Conservation (phyloP, 2,113 vertebrate genomes). For the Piliocolobus tephrosceles region DNA sequence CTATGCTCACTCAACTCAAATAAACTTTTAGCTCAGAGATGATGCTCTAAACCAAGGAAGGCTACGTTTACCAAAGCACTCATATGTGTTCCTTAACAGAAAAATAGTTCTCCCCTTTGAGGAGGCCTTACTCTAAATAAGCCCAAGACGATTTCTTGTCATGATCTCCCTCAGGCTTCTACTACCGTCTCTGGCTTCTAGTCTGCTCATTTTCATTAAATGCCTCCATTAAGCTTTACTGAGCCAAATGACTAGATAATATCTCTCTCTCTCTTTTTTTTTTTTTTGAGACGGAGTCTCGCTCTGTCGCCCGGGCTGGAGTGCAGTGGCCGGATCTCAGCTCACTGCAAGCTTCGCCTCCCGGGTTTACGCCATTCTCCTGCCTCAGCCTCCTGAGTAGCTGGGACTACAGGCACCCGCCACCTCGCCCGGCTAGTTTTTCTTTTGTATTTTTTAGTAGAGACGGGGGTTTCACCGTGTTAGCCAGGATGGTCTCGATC, state of each 20-base stretch:
- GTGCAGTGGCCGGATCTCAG: too few relatives aligned
- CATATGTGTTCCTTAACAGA: slow-evolving; percentile 10
- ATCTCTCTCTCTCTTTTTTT: neutral
- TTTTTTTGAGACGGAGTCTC: too few relatives aligned
- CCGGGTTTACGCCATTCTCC: too few relatives aligned
- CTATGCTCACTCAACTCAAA: neutral
- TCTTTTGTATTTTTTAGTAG: too few relatives aligned
- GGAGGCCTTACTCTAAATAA: neutral
- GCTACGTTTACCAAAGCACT: neutral
- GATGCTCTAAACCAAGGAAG: neutral
- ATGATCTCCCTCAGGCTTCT: slow-evolving; percentile 6
- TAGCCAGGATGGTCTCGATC: too few relatives aligned
- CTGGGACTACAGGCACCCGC: too few relatives aligned
- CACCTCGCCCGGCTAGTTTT: too few relatives aligned
- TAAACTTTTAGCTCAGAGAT: neutral
- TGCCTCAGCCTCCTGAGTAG: too few relatives aligned
- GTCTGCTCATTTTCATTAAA: slow-evolving; percentile 61
- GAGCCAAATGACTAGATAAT: slow-evolving; percentile 61
- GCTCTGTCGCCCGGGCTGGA: too few relatives aligned
- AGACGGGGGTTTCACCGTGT: too few relatives aligned
- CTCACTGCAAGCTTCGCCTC: too few relatives aligned
- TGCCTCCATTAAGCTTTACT: slow-evolving; percentile 51
- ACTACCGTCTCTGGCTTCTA: neutral
- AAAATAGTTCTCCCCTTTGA: neutral
- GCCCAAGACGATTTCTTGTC: slow-evolving; percentile 34